Base-by-base conservation (phyloP, 1,140 invertebrate genomes). In the Drosophila tropicalis region DNA sequence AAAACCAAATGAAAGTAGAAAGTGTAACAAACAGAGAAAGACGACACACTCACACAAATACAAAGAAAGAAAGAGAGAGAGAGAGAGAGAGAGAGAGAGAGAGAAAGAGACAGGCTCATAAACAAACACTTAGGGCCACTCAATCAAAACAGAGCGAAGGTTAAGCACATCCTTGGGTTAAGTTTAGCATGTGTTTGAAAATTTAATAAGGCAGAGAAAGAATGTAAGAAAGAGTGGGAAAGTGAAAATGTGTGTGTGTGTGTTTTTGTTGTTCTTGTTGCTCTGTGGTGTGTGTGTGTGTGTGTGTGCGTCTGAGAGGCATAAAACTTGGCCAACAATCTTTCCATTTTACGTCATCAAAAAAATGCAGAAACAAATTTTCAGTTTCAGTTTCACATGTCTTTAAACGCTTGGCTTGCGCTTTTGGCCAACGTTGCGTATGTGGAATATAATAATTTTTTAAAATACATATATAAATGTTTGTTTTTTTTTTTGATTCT, bases 101-200 rank as follows among this genome's bases (percentile, higher is more conserved):
- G 25, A n/a, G 54, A 62, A 57, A 15, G 54, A 57, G 61, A 58
- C 47, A 41, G 73, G 56, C 75, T 82, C 71, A 83, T 83, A 76
- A 89, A 77, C 80, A 83, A 87, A 83, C 83, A 89, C 84, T 87
- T 87, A 61, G 65, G 63, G 76, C 79, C 83, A 89, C 83, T 87
- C 79, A 89, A 87, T 87, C 83, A 87, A 80, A 89, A 89, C 76
- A 89, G 83, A 89, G 84, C 72, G 80, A 87, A 87, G 83, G 83
- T 87, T 87, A 87, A 87, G 83, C 84, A 89, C 80, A 83, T 69
- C 79, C 83, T 83, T 68, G 84, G 84, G 83, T 80, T 87, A 87
- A 87, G 84, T 89, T 87, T 87, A 87, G 79, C 83, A 87, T 86
- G 82, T 86, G 83, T 86, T 87, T 86, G 82, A 86, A 86, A 86